Evolutionary conservation across 1,140 invertebrate species (phyloP).

Genomic region (Drosophila pectinifera): DNA sequence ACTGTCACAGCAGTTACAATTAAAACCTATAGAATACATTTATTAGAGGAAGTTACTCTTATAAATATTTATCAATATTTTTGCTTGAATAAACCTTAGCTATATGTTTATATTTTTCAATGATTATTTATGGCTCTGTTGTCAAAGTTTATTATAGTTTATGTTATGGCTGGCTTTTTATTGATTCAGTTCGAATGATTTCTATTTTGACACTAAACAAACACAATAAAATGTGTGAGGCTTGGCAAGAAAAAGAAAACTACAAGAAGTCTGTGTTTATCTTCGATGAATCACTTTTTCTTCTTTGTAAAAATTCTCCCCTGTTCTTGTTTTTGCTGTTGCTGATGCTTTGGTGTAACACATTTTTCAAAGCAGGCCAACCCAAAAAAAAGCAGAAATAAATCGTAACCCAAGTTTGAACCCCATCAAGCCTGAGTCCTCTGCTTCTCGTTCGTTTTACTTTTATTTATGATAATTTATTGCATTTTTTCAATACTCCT

Average conservation of each 20-base stretch:
- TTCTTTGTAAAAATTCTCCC: constrained; percentile 20
- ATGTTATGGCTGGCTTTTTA: constrained; percentile 18
- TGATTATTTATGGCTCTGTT: neutral
- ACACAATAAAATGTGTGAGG: constrained; percentile 18
- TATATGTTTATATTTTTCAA: neutral
- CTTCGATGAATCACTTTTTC: constrained; percentile 29
- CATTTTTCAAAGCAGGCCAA: constrained; percentile 42
- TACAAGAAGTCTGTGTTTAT: constrained; percentile 19
- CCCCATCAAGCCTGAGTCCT: constrained; percentile 22
- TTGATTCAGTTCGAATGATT: constrained; percentile 59
- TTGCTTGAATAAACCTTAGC: constrained; percentile 1
- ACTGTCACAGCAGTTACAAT: too few species aligned
- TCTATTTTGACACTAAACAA: constrained; percentile 71
- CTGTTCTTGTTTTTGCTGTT: constrained; percentile 1
- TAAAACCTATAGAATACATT: too few species aligned
- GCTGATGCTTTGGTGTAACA: constrained; percentile 24
- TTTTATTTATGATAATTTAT: constrained; percentile 75
- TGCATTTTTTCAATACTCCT: constrained; percentile 65
- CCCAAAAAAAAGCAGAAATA: constrained; percentile 20
- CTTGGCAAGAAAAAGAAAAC: constrained; percentile 10
- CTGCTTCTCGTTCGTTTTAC: constrained; percentile 8
- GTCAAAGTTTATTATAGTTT: neutral
- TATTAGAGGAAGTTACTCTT: neutral
- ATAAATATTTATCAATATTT: too few species aligned
- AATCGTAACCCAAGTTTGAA: constrained; percentile 28